Evolutionary conservation across 2,113 vertebrate species (phyloP).

Genomic region (Synchiropus splendidus): DNA sequence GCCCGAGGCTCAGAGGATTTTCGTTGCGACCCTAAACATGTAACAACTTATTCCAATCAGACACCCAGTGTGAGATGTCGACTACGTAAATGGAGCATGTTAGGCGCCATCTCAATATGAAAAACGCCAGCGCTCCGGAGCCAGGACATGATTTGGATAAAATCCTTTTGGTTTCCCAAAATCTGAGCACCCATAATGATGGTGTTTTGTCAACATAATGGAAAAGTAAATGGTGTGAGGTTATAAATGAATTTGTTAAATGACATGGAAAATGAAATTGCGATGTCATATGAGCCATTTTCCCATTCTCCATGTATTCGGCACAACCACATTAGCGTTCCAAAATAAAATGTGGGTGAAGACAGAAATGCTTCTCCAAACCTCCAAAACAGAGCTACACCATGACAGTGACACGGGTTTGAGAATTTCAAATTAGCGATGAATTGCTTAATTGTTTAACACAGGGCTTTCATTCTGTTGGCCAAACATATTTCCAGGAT

Average conservation of each 20-base stretch:
- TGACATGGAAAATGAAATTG: conserved; percentile 50
- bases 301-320: conserved; percentile 19
- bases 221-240: conserved; percentile 59
- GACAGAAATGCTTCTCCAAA: neutral
- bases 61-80: conserved; percentile 18
- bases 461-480: no score
- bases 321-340: conserved; percentile 7
- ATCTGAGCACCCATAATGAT: conserved; percentile 51
- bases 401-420: no score
- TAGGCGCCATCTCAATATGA: conserved; percentile 27
- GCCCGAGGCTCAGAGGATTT: no score
- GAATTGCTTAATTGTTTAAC: no score
- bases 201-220: conserved; percentile 64
- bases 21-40: no score
- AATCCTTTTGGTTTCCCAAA: conserved; percentile 36
- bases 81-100: conserved; percentile 44
- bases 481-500: no score
- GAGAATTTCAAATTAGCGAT: no score
- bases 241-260: conserved; percentile 60
- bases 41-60: conserved; percentile 9
- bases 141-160: conserved; percentile 47
- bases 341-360: conserved; percentile 5
- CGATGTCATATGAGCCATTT: conserved; percentile 28
- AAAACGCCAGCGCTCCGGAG: conserved; percentile 33
- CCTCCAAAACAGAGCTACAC: no score